Conservation (phyloP, 2,113 vertebrate genomes). For the Galemys pyrenaicus region DNA sequence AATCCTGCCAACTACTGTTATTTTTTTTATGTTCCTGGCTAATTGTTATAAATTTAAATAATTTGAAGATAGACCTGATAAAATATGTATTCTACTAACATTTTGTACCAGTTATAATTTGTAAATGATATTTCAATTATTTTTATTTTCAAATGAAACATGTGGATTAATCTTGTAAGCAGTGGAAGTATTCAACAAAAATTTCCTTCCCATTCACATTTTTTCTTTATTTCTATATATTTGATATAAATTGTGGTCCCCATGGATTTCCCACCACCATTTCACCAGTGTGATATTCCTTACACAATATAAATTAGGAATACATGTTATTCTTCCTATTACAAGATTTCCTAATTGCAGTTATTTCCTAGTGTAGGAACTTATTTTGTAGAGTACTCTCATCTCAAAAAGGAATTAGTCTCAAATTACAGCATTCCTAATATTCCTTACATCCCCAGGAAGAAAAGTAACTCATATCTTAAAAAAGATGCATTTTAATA, state of each 20-base stretch:
- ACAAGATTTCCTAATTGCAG: no score
- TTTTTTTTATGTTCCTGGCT: neutral
- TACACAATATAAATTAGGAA: neutral
- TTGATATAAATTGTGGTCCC: no score
- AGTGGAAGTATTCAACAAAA: neutral
- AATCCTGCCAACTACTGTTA: neutral
- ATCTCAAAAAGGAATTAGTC: neutral
- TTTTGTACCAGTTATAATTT: neutral
- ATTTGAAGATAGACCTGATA: neutral
- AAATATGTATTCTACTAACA: neutral
- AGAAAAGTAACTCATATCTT: neutral
- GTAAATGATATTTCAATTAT: neutral
- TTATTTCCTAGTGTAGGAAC: neutral
- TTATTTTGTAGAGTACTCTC: neutral
- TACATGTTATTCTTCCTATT: neutral
- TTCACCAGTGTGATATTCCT: no score
- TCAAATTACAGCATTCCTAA: conserved; percentile 2
- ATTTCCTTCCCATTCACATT: neutral
- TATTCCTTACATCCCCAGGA: neutral
- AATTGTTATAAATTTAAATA: neutral
- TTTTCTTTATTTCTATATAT: no score
- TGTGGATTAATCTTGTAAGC: neutral
- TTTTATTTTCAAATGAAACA: neutral
- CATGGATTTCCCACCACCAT: no score
- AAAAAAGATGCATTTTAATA: no score